phyloP scores from a whole-genome alignment of 2,797 vertebrate species.

The Gallirallus australis region DNA sequence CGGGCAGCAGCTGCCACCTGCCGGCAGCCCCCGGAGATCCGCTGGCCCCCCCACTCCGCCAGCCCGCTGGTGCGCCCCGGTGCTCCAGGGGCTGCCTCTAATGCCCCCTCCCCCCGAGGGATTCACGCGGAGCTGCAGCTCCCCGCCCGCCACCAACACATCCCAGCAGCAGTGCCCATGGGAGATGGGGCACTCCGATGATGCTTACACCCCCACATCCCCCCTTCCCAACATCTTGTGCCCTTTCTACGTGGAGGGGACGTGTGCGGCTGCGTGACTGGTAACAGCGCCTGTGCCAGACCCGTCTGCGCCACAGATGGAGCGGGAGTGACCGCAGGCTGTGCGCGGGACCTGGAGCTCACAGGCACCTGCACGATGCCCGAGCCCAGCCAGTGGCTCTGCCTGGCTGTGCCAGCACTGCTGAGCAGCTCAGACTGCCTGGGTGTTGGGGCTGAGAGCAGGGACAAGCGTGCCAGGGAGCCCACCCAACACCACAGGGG shows the following conservation, averaged over 20 bases:
- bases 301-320: background rate
- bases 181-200: background rate
- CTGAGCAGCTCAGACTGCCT: background rate
- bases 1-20: background rate
- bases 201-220: too few relatives aligned
- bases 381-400: fast-evolving
- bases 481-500: background rate
- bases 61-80: too few relatives aligned
- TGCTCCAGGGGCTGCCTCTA: too few relatives aligned
- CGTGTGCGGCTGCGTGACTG: fast-evolving
- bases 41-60: background rate
- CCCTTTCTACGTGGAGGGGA: background rate
- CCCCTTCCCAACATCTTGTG: fast-evolving
- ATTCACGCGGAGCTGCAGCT: too few relatives aligned
- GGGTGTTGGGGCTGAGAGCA: fast-evolving
- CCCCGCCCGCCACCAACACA: fast-evolving
- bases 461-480: fast-evolving
- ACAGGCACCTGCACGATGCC: background rate
- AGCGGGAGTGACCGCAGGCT: fast-evolving
- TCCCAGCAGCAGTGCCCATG: background rate
- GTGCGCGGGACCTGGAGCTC: fast-evolving
- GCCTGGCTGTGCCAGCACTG: fast-evolving
- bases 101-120: too few relatives aligned
- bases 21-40: background rate
- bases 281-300: fast-evolving